phyloP scores from a whole-genome alignment of 2,797 vertebrate genomes.

The Apogon hyalosoma region DNA sequence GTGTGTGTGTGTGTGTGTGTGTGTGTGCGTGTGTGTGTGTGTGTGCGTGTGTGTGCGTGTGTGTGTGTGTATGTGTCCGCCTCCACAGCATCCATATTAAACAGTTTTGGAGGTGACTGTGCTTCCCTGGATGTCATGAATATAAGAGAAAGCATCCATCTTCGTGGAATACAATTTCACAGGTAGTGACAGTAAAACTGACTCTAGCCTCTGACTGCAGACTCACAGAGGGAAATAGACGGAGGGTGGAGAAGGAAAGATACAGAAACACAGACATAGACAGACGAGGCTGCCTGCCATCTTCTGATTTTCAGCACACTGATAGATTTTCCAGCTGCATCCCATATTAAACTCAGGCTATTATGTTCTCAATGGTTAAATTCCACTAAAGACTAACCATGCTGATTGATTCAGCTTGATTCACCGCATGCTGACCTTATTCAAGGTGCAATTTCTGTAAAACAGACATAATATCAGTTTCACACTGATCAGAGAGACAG shows the following conservation, averaged over 20 bases:
- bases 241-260: slow-evolving; percentile 68
- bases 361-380: slow-evolving; percentile 75
- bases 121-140: slow-evolving; percentile 86
- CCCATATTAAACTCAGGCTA: slow-evolving; percentile 74
- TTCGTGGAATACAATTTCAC: slow-evolving; percentile 87
- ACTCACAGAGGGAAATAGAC: slow-evolving; percentile 66
- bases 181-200: slow-evolving; percentile 86
- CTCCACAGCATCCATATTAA: slow-evolving; percentile 81
- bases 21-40: slow-evolving; percentile 27
- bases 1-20: too few relatives aligned
- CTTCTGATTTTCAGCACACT: slow-evolving; percentile 70
- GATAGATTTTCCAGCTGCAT: slow-evolving; percentile 73
- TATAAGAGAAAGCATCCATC: slow-evolving; percentile 87
- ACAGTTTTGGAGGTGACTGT: slow-evolving; percentile 85
- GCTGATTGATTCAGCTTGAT: slow-evolving; percentile 82
- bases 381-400: slow-evolving; percentile 77
- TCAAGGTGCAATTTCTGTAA: slow-evolving; percentile 65
- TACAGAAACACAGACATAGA: slow-evolving; percentile 69
- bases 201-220: slow-evolving; percentile 76
- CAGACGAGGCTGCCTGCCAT: slow-evolving; percentile 71
- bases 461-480: slow-evolving; percentile 69
- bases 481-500: slow-evolving; percentile 72
- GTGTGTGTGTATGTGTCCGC: slow-evolving; percentile 65
- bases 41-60: slow-evolving; percentile 51
- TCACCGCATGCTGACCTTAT: slow-evolving; percentile 77